Evolutionary conservation across 2,113 vertebrate species (phyloP), one percentile per base, ranked within the genome.

Genomic region (Dryoscopus gambensis): DNA sequence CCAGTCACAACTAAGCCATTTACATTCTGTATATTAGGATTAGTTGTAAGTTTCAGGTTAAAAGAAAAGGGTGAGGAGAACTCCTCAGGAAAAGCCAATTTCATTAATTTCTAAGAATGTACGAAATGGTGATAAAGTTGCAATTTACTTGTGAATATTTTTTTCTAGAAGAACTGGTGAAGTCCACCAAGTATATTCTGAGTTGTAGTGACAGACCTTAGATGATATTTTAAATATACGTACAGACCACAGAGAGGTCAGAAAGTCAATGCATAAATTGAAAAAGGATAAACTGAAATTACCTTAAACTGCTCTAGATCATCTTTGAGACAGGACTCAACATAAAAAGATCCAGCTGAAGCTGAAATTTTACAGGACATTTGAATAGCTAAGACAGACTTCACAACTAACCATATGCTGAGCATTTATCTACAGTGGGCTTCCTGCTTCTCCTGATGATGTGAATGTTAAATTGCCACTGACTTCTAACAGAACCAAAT

Each of bases 401-500:
- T 96, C 71, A 81, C 56, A 93, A 64, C 44, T 63, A 73, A 75
- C 31, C 57, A 37, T 75, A 12, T 27, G 27, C 55, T 63, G 31
- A 83, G 35, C 70, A 83, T 86, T 90, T 70, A 30, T 59, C 75
- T 93, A 24, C 46, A 46, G 42, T 24, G 40, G 79, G 83, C 64
- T 95, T 92, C 76, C 79, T 93, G n/a, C 85, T 96, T 92, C 68
- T 49, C 59, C 64, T 64, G 50, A 88, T 74, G 83, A 96, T 92
- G 90, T 84, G 96, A 96, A 93, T 64, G 75, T 88, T 94, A 96
- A 94, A 95, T 90, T 97, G 79, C 83, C 88, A 84, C 88, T 87
- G 96, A 96, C 95, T 97, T 95, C 88, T 95, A 96, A 86, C 64
- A 86, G 88, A 96, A 96, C 71, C 73, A 90, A 97, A 96, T 94